phyloP scores from a whole-genome alignment of 2,797 vertebrate species.

The Denticeps clupeoides region DNA sequence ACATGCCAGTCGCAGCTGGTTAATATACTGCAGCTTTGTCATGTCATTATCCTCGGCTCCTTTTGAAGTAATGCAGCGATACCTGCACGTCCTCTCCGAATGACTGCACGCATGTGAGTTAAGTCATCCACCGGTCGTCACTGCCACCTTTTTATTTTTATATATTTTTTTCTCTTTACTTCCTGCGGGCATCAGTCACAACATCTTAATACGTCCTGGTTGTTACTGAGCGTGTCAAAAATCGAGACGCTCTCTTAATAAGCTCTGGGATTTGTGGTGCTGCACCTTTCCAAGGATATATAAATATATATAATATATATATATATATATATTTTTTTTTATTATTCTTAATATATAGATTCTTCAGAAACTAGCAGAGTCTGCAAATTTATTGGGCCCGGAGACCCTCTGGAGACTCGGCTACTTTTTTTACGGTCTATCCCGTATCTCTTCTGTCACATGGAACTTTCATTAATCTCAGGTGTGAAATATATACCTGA shows the following conservation, averaged over 20 bases:
- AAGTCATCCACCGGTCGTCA: neutral
- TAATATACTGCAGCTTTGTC: slow-evolving; percentile 56
- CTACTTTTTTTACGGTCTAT: neutral
- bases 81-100: slow-evolving; percentile 7
- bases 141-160: slow-evolving; percentile 9
- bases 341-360: neutral
- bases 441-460: neutral
- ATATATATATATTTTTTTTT: slow-evolving; percentile 23
- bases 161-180: slow-evolving; percentile 21
- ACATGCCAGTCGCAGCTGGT: slow-evolving; percentile 58
- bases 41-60: slow-evolving; percentile 51
- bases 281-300: slow-evolving; percentile 24
- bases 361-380: slow-evolving; percentile 28
- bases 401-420: slow-evolving; percentile 20
- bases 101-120: slow-evolving; percentile 15
- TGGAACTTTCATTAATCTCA: no score
- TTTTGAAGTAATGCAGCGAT: slow-evolving; percentile 29
- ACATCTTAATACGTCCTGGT: slow-evolving; percentile 45
- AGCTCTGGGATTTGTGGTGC: slow-evolving; percentile 32
- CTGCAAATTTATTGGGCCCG: slow-evolving; percentile 28
- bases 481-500: no score
- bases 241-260: slow-evolving; percentile 26
- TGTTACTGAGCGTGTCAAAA: slow-evolving; percentile 44
- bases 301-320: no score
- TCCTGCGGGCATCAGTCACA: slow-evolving; percentile 20